These are phyloP conservation scores for Paraescarpia echinospica DNA, from an alignment of 1,140 invertebrate genomes.

Conservation along the genomic window DNA sequence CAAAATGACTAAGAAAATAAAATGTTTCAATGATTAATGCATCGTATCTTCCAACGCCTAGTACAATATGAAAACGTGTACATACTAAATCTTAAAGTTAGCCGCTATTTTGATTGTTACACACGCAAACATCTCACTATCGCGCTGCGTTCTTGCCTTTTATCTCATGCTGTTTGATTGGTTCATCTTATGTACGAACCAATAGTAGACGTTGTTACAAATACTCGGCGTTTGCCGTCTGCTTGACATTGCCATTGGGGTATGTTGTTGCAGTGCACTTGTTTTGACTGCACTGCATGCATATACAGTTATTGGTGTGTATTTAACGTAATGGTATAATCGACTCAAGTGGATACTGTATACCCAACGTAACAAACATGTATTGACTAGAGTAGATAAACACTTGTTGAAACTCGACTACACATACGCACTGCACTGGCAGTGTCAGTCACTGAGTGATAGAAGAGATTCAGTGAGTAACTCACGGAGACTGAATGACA, in stretches of 20 bases:
- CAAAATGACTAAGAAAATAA: neutral
- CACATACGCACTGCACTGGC: too few species aligned
- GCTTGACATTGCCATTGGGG: neutral
- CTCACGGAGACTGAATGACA: too few species aligned
- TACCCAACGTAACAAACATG: neutral
- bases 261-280: neutral
- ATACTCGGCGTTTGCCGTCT: neutral
- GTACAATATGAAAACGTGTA: neutral
- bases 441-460: too few species aligned
- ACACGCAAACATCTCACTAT: neutral
- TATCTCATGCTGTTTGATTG: neutral
- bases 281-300: neutral
- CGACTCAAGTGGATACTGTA: neutral
- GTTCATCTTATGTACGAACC: neutral
- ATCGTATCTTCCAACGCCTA: neutral
- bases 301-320: neutral
- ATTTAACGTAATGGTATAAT: neutral
- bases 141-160: neutral
- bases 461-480: too few species aligned
- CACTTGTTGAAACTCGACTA: too few species aligned
- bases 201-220: conserved; percentile 1
- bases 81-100: neutral
- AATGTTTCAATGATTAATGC: neutral
- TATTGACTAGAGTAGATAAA: too few species aligned
- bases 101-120: neutral